Conservation (phyloP, 2,888 invertebrate genomes). For the Rugalucina vietnamica region DNA sequence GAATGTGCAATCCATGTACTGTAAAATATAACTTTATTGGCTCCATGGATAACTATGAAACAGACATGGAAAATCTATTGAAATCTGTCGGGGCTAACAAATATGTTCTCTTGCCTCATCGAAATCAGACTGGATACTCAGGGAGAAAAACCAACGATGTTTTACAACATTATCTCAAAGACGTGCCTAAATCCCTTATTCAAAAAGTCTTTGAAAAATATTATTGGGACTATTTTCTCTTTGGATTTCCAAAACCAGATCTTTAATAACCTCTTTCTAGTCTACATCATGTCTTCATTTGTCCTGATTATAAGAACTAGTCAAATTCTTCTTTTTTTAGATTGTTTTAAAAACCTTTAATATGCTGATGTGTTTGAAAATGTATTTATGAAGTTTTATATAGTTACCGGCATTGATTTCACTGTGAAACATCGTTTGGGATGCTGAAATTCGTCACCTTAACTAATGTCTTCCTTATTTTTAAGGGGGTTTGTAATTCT, state of each 20-base stretch:
- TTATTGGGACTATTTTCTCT: not conserved
- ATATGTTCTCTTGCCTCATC: not conserved
- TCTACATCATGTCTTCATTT: too few relatives aligned
- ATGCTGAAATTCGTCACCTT: too few relatives aligned
- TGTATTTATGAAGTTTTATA: too few relatives aligned
- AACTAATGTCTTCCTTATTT: too few relatives aligned
- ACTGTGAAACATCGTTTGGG: too few relatives aligned
- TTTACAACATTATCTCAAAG: not conserved
- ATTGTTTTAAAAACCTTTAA: too few relatives aligned
- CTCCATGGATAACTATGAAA: not conserved
- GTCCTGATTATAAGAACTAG: too few relatives aligned
- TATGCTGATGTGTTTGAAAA: too few relatives aligned
- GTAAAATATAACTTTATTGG: not conserved
- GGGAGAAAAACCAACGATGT: not conserved
- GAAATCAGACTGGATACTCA: not conserved
- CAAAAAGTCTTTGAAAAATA: not conserved
- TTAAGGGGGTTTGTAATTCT: too few relatives aligned
- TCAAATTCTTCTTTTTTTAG: too few relatives aligned
- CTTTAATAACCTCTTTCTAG: too few relatives aligned
- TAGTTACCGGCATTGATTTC: too few relatives aligned
- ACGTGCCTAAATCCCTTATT: not conserved
- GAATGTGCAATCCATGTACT: not conserved
- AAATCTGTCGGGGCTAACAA: not conserved
- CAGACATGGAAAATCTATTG: not conserved
- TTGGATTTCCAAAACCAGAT: slow-evolving; percentile 3